Conservation (phyloP, 2,113 vertebrate genomes). For the Balaenoptera acutorostrata region DNA sequence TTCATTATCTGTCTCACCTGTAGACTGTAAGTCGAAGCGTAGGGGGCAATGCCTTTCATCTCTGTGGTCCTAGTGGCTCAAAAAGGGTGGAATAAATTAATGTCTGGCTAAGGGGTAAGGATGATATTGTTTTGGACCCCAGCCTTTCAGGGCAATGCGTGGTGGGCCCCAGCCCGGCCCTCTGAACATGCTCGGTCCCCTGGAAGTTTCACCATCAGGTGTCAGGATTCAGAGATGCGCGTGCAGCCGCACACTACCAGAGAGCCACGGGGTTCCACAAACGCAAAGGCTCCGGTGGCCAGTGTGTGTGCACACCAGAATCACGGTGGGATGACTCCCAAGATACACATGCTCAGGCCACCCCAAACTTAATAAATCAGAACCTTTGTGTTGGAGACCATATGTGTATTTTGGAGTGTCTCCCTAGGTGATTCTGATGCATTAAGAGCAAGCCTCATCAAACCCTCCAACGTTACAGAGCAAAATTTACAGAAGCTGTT, state of each 20-base stretch:
- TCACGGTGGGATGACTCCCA: background rate
- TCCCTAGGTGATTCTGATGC: background rate
- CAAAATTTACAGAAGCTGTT: background rate
- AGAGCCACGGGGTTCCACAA: background rate
- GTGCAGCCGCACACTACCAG: rapidly evolving
- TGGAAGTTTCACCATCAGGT: background rate
- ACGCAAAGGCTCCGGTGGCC: rapidly evolving
- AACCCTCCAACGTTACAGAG: background rate
- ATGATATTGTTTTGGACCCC: background rate
- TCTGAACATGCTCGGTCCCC: background rate
- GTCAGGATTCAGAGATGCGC: background rate
- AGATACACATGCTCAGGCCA: background rate
- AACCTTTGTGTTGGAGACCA: background rate
- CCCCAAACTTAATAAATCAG: background rate
- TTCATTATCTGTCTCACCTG: background rate
- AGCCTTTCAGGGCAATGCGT: background rate
- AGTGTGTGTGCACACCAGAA: background rate
- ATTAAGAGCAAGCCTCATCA: background rate
- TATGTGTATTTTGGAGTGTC: background rate
- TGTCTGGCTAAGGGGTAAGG: background rate
- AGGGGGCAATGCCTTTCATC: background rate
- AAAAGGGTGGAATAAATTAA: background rate
- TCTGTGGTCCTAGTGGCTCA: background rate
- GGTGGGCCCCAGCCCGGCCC: too few species aligned
- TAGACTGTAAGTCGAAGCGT: rapidly evolving